Percentiles rank a stretch among this genome's conserved stretches.
Conservation (phyloP, 2,113 vertebrate genomes). For the Cyphotilapia sp. region DNA sequence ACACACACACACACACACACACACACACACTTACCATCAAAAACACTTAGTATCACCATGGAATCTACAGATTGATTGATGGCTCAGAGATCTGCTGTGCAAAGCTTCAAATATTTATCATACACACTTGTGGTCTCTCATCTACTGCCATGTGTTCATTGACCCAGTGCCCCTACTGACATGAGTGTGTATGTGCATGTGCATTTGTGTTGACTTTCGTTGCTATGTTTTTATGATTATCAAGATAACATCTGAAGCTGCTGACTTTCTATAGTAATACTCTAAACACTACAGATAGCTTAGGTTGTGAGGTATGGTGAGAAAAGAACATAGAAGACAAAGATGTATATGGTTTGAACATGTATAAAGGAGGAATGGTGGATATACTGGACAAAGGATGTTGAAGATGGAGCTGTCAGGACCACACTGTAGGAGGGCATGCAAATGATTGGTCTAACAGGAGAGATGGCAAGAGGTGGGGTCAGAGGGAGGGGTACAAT, state of each 20-base stretch:
- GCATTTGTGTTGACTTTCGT: neutral
- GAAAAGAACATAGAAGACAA: neutral
- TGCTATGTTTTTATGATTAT: neutral
- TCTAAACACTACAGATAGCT: neutral
- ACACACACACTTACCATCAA: neutral
- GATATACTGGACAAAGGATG: neutral
- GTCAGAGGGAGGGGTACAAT: neutral
- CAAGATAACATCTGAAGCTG: neutral
- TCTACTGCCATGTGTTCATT: slow-evolving; percentile 51
- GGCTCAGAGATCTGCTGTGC: slow-evolving; percentile 29
- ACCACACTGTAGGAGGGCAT: neutral
- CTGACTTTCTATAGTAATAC: neutral
- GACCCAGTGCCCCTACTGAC: slow-evolving; percentile 29
- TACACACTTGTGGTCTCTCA: slow-evolving; percentile 35
- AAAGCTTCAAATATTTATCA: slow-evolving; percentile 57
- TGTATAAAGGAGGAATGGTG: neutral
- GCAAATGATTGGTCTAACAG: neutral
- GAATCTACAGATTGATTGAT: slow-evolving; percentile 22
- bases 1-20: neutral
- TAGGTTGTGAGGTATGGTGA: neutral
- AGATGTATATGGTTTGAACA: neutral
- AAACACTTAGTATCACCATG: neutral
- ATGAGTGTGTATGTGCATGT: neutral
- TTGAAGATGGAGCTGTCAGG: neutral
- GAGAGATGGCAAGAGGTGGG: neutral